Base-by-base conservation (phyloP, 2,797 vertebrate species). In the Acridotheres tristis region DNA sequence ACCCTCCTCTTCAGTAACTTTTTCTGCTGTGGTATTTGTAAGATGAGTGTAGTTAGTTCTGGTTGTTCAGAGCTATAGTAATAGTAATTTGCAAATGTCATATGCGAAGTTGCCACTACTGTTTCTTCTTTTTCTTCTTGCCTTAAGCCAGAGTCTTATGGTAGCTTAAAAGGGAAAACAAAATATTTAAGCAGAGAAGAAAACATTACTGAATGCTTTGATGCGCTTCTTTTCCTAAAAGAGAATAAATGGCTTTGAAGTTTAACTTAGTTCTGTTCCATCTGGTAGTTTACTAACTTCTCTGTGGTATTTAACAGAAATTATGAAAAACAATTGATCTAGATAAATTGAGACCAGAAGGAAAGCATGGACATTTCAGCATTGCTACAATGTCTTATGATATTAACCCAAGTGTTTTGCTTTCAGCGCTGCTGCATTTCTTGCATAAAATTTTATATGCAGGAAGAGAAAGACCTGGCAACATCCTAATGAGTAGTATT, bases 221-320 rank as follows among this genome's bases (percentile, higher is more conserved):
- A 40, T 59, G 11, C 26, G 87, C 11, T 62, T 32, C 11, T 65
- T 66, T 66, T 9, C 5, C 16, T 69, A 14, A 32, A 72, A 62
- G 26, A 68, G 15, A 51, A 27, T 58, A 58, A 86, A 68, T 32
- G 20, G 20, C 43, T 66, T 66, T 89, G n/a, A 66, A 87, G 9
- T 58, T 53, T 66, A 57, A 42, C 22, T 61, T 65, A 26, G 8
- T 89, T 88, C n/a, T 71, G 2, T 74, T 88, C 59, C 36, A 26
- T 67, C 50, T 22, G 11, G 53, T 85, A 63, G 76, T 93, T 86
- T 96, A 42, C 66, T 90, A 82, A 95, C 76, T 96, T 88, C 36
- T 61, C 50, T 93, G 78, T 97, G 92, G 76, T 84, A 96, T 96
- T 97, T 90, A 96, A 67, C 73, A 92, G 83, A 91, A 96, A 95